These are phyloP conservation scores for Galbula dea DNA, from an alignment of 2,113 vertebrate species.

Conservation along the genomic window DNA sequence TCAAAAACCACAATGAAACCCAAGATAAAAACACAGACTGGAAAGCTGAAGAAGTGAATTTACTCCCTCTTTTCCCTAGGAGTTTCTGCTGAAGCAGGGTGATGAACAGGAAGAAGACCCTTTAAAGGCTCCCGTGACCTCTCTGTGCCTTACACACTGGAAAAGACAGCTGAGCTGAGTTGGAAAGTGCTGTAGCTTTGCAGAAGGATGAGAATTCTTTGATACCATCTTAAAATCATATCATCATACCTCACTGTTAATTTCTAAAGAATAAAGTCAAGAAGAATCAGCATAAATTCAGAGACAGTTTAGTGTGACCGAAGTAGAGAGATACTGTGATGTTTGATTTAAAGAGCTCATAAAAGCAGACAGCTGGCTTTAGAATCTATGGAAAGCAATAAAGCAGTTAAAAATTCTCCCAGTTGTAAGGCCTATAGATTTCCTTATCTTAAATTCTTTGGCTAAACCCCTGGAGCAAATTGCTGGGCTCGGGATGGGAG, in stretches of 20 bases:
- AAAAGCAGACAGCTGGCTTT: constrained; percentile 75
- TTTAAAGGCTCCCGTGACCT: background rate
- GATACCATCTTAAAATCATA: background rate
- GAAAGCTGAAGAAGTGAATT: background rate
- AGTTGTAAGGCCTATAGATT: constrained; percentile 77
- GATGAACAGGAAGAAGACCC: background rate
- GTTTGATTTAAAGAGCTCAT: constrained; percentile 75
- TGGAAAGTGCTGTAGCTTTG: background rate
- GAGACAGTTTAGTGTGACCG: background rate
- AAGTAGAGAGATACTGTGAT: constrained; percentile 59
- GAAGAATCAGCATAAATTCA: background rate
- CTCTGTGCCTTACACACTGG: background rate
- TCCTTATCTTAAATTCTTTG: constrained; percentile 80
- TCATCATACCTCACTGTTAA: background rate
- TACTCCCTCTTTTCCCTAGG: background rate
- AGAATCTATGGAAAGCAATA: constrained; percentile 74
- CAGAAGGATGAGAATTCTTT: background rate
- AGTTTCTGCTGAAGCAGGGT: background rate
- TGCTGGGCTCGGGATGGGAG: constrained; percentile 67
- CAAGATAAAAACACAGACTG: background rate
- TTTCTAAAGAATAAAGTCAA: constrained; percentile 8
- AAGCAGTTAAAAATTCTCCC: constrained; percentile 78
- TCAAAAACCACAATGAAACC: background rate
- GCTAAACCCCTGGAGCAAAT: constrained; percentile 67
- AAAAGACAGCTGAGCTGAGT: background rate